A percentile compares a stretch with the other conserved stretches of the same genome.
Conservation (phyloP, 2,797 vertebrate species). For the Poeciliopsis turneri region DNA sequence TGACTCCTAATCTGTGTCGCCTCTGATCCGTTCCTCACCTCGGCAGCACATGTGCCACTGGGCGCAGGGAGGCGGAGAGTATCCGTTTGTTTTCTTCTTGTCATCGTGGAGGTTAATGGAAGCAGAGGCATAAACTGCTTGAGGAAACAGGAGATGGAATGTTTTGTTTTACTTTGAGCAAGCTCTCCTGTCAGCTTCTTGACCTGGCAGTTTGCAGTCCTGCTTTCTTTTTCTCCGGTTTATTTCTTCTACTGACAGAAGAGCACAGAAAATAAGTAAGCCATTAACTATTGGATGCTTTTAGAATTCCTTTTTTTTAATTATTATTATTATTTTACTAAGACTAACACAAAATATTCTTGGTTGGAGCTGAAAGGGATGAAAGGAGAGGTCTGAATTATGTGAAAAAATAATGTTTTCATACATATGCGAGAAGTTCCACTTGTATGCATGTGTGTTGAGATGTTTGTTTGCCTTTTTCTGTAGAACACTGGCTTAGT, state of each 20-base stretch:
- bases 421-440: conserved; percentile 65
- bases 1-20: conserved; percentile 74
- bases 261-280: conserved; percentile 6
- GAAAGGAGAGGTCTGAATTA: conserved; percentile 13
- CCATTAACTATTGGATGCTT: conserved; percentile 31
- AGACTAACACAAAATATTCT: conserved; percentile 1
- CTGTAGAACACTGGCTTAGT: conserved; percentile 45
- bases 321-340: background rate
- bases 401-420: conserved; percentile 54
- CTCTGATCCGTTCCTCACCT: conserved; percentile 70
- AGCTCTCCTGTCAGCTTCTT: conserved; percentile 50
- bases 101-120: conserved; percentile 74
- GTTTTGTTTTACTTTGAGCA: conserved; percentile 65
- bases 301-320: background rate
- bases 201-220: conserved; percentile 15
- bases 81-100: conserved; percentile 69
- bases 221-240: conserved; percentile 18
- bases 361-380: background rate
- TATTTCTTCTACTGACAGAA: conserved; percentile 22
- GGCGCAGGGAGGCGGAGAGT: conserved; percentile 37
- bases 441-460: conserved; percentile 52
- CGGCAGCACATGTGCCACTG: conserved; percentile 48
- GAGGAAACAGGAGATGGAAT: conserved; percentile 69
- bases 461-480: conserved; percentile 39
- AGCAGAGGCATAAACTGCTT: conserved; percentile 64